Conservation (phyloP, 2,113 vertebrate genomes). For the Alethe diademata region DNA sequence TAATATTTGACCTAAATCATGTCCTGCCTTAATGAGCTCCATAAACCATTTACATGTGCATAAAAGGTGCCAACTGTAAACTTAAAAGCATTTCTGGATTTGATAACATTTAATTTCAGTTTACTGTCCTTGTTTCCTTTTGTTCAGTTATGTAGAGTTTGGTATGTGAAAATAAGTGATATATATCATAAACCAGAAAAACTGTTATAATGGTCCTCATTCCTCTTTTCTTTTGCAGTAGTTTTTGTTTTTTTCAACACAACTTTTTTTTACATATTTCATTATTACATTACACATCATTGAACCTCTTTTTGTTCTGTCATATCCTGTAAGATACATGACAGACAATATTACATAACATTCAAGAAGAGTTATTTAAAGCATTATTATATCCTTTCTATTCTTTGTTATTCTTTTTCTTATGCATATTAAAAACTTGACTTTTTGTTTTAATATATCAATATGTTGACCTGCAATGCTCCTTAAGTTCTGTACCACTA, state of each 20-base stretch:
- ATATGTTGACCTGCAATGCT: background rate
- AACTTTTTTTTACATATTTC: background rate
- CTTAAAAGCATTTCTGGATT: background rate
- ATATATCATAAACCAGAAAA: background rate
- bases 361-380: background rate
- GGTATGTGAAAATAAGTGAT: background rate
- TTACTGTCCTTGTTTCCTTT: background rate
- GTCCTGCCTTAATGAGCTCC: background rate
- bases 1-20: background rate
- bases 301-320: background rate
- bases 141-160: background rate
- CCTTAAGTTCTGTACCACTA: background rate
- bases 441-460: background rate
- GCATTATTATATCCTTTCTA: background rate
- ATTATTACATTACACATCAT: background rate
- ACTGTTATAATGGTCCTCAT: background rate
- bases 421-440: background rate
- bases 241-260: background rate
- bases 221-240: background rate
- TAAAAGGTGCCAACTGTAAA: background rate
- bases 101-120: background rate
- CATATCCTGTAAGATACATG: background rate
- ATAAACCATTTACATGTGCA: background rate
- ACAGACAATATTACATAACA: background rate
- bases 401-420: background rate